These are phyloP conservation scores for Stratiomys singularior DNA, from an alignment of 2,888 invertebrate species.

Conservation along the genomic window DNA sequence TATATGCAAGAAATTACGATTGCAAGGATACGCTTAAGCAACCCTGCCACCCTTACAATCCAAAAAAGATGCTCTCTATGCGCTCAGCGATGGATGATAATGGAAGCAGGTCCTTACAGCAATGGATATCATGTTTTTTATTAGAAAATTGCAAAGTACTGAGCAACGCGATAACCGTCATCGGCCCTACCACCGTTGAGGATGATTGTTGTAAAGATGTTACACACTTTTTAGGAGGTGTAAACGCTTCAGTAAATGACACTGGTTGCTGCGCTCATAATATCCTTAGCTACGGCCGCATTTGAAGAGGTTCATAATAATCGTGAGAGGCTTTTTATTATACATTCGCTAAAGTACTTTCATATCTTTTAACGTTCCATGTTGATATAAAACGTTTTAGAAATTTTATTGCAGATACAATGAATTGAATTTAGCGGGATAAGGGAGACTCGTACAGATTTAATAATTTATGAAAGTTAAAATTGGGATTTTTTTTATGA, in stretches of 20 bases:
- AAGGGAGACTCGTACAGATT: not conserved
- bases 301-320: not conserved
- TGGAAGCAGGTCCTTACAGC: conserved; percentile 25
- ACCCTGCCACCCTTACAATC: too few species aligned
- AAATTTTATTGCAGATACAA: not conserved
- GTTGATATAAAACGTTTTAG: conserved; percentile 36
- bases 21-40: too few species aligned
- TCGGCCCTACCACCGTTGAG: not conserved
- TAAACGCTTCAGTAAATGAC: conserved; percentile 50
- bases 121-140: conserved; percentile 42
- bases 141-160: conserved; percentile 43
- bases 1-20: too few species aligned
- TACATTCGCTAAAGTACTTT: conserved; percentile 10
- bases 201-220: conserved; percentile 40
- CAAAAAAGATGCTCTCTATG: conserved; percentile 17
- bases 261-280: conserved; percentile 31
- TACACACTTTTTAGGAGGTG: conserved; percentile 48
- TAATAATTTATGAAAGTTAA: not conserved
- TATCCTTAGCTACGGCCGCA: not conserved
- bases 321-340: conserved; percentile 21
- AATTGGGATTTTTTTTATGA: not conserved
- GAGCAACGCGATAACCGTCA: conserved; percentile 24
- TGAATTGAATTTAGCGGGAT: not conserved
- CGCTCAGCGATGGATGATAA: conserved; percentile 17
- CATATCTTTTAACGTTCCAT: conserved; percentile 9